Conservation (phyloP, 2,888 invertebrate species). For the Epinotia bilunana region DNA sequence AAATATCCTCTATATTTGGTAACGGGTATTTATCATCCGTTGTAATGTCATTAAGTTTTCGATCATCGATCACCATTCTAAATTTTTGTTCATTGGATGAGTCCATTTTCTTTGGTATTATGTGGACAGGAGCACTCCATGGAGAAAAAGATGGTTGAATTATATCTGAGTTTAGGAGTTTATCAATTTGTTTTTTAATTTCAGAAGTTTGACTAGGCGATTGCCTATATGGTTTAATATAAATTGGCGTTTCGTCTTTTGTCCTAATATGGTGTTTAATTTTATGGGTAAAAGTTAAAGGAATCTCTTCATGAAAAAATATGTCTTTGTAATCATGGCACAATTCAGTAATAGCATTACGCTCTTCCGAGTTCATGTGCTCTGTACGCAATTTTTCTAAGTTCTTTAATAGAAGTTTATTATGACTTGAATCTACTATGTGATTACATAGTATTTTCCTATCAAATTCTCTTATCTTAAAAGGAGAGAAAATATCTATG, state of each 20-base stretch:
- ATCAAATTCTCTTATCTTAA: not conserved
- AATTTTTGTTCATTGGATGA: constrained; percentile 49
- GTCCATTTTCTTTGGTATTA: constrained; percentile 52
- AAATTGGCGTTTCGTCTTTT: not conserved
- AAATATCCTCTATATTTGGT: too few species aligned
- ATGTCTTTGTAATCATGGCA: too few species aligned
- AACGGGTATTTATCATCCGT: not conserved
- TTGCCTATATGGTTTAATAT: not conserved
- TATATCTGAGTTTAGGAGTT: not conserved
- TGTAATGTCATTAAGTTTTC: constrained; percentile 47
- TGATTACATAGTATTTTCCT: not conserved
- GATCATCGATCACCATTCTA: constrained; percentile 49
- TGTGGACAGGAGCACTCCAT: constrained; percentile 51
- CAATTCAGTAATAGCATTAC: not conserved
- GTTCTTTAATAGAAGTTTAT: not conserved
- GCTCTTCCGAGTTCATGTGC: constrained; percentile 49
- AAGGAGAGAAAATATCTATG: not conserved
- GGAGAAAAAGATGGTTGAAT: constrained; percentile 45
- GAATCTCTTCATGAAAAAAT: too few species aligned
- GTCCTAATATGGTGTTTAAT: constrained; percentile 46
- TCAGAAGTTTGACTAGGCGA: not conserved
- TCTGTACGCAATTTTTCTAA: constrained; percentile 42
- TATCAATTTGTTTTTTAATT: not conserved
- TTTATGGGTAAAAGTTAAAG: not conserved
- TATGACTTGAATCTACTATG: not conserved